Conservation (phyloP, 2,888 invertebrate species). For the Cyaniris semiargus region DNA sequence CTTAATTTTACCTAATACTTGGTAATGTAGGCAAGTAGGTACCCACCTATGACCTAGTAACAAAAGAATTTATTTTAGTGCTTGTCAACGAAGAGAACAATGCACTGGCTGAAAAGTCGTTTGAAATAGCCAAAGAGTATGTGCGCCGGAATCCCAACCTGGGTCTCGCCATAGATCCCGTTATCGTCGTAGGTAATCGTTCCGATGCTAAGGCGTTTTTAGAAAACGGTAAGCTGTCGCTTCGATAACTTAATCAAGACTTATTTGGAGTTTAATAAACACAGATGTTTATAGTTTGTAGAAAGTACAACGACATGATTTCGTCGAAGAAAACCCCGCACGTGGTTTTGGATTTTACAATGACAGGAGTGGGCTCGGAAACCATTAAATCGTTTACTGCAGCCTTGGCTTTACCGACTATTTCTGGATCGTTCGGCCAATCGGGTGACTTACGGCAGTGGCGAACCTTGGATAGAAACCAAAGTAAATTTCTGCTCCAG, state of each 20-base stretch:
- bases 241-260: neutral
- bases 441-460: conserved; percentile 91
- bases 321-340: conserved; percentile 85
- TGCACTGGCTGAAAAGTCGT: conserved; percentile 84
- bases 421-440: conserved; percentile 92
- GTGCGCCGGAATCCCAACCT: conserved; percentile 85
- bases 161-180: conserved; percentile 82
- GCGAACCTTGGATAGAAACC: conserved; percentile 85
- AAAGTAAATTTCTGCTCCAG: conserved; percentile 89
- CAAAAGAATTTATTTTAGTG: conserved; percentile 69
- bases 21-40: too few species aligned
- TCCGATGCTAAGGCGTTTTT: conserved; percentile 86
- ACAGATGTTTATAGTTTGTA: conserved; percentile 80
- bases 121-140: conserved; percentile 86
- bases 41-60: too few species aligned
- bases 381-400: conserved; percentile 91
- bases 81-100: conserved; percentile 88
- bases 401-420: conserved; percentile 89
- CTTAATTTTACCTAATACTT: too few species aligned
- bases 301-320: conserved; percentile 84
- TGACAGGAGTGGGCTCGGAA: conserved; percentile 89
- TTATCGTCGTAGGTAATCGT: conserved; percentile 84
- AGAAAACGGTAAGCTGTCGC: conserved; percentile 81
- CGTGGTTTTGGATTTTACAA: conserved; percentile 90
- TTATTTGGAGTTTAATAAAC: neutral